Evolutionary conservation across 1,140 invertebrate genomes (phyloP).

Genomic region (Holcopasites calliopsidis): DNA sequence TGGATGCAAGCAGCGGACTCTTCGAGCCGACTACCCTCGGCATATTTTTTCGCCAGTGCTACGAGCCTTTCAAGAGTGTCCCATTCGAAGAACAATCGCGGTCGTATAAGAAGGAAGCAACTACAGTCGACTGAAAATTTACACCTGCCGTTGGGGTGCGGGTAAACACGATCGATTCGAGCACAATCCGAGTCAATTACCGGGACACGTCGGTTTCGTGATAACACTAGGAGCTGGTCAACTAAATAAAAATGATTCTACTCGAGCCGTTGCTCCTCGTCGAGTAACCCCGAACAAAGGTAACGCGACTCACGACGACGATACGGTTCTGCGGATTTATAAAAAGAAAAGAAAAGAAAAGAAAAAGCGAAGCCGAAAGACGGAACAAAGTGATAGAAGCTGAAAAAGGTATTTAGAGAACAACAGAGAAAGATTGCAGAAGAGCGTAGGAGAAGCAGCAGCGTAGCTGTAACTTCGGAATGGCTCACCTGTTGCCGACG

Average conservation of each 20-base stretch:
- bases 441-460: slow-evolving; percentile 19
- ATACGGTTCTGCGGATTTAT: not conserved
- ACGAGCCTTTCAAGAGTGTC: too few relatives aligned
- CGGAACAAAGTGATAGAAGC: slow-evolving; percentile 4
- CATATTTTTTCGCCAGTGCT: too few relatives aligned
- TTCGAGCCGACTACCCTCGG: too few relatives aligned
- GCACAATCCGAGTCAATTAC: not conserved
- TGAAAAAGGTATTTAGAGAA: not conserved
- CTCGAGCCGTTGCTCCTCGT: not conserved
- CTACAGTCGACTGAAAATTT: too few relatives aligned
- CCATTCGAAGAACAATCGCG: not conserved
- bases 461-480: not conserved
- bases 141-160: not conserved
- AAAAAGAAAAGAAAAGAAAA: not conserved
- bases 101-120: not conserved
- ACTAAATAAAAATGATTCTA: not conserved
- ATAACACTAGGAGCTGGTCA: not conserved
- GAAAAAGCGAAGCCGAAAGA: not conserved
- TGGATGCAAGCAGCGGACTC: too few relatives aligned
- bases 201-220: not conserved
- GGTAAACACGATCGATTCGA: slow-evolving; percentile 25
- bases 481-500: slow-evolving; percentile 62
- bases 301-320: too few relatives aligned
- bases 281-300: too few relatives aligned
- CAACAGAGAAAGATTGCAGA: not conserved